Evolutionary conservation across 2,797 vertebrate species (phyloP), one percentile per base, ranked within the genome.

Genomic region (Parotocinclus haroldoi): DNA sequence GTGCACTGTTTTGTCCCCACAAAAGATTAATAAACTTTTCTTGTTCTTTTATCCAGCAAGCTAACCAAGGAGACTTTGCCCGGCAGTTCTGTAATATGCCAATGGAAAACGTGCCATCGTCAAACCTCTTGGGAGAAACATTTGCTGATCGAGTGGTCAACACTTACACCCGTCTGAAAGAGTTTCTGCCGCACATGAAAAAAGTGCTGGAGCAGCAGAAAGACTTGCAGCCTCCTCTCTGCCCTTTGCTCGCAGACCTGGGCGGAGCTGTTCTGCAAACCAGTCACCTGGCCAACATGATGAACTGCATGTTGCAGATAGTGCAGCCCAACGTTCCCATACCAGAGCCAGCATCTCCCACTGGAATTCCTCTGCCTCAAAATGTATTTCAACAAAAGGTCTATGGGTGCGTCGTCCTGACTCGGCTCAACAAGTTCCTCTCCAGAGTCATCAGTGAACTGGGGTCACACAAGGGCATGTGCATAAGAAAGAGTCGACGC

Each of bases 351-450:
- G 81, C 78, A 1, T 80, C 73, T 4, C 76, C 87, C 0, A 87
- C 86, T 0, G 72, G 74, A 50, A 77, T 87, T 57, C 88, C 86
- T 12, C 84, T 83, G 0, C 64, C 87, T 9, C 86, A 86, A 78
- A 91, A 89, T 36, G 44, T 81, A 65, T 92, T 92, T 81, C 89
- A 91, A 80, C 89, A 92, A 81, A 92, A 92, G 77, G 82, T 89
- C 36, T 91, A 92, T 1, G 90, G 89, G 63, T 92, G 90, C 7
- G 83, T 79, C 61, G 83, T 92, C 39, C 82, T 92, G 71, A 88
- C 84, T 59, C 87, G 78, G 63, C 88, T 86, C 76, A 83, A 81
- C 66, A 76, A 86, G 58, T 77, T 91, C 50, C 72, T 91, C 61
- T 75, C 69, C 10, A 83, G 82, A 3, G 73, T 82, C 10, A 44